phyloP scores from a whole-genome alignment of 2,888 invertebrate genomes.

The Belgica antarctica region DNA sequence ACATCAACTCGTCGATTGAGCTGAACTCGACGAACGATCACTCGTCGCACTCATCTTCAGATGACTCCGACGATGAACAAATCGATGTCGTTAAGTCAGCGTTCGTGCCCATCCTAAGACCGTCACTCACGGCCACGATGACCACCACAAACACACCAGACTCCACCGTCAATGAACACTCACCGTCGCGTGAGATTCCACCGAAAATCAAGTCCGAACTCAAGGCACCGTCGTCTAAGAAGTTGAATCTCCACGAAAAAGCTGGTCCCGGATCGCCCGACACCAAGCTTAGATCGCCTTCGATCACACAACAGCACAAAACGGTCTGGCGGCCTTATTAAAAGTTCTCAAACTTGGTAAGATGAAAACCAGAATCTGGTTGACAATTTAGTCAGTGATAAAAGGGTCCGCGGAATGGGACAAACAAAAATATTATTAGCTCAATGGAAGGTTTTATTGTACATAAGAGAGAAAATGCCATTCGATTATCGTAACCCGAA shows the following conservation, averaged over 20 bases:
- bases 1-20: conserved; percentile 60
- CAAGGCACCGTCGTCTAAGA: conserved; percentile 62
- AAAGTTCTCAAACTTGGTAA: conserved; percentile 45
- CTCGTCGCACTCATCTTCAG: conserved; percentile 59
- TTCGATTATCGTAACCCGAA: background rate
- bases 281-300: conserved; percentile 61
- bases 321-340: conserved; percentile 75
- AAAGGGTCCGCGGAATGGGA: background rate
- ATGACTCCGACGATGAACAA: conserved; percentile 68
- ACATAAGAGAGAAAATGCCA: background rate
- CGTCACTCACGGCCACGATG: conserved; percentile 45
- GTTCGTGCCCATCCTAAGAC: conserved; percentile 64
- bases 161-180: conserved; percentile 46
- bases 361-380: no score
- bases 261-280: conserved; percentile 51
- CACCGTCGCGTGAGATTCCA: conserved; percentile 36
- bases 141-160: conserved; percentile 45
- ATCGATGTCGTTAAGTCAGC: conserved; percentile 75
- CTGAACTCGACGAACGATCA: conserved; percentile 65
- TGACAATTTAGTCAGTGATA: conserved; percentile 34
- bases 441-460: background rate
- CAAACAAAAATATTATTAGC: background rate
- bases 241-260: conserved; percentile 49
- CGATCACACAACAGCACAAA: conserved; percentile 60
- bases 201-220: conserved; percentile 56